Conservation (phyloP, 2,888 invertebrate genomes). For the Eristalis arbustorum region DNA sequence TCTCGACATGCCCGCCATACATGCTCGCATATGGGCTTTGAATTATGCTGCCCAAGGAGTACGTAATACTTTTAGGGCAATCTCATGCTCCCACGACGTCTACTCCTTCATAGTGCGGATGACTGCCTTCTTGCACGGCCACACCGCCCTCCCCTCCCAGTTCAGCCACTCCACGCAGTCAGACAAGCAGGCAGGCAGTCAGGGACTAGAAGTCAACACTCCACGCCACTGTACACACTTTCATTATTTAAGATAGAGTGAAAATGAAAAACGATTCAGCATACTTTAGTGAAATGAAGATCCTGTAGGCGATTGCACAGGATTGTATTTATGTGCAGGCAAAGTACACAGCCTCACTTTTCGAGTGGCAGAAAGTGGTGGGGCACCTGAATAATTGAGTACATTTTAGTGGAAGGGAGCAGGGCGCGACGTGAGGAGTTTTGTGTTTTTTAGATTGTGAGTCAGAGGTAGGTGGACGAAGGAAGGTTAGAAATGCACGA, state of each 20-base stretch:
- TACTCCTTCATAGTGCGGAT: slow-evolving; percentile 14
- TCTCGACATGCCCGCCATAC: slow-evolving; percentile 47
- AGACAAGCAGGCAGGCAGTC: slow-evolving; percentile 17
- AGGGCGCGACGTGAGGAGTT: background rate
- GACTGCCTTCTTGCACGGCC: background rate
- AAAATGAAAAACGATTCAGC: slow-evolving; percentile 63
- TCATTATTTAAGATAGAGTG: slow-evolving; percentile 62
- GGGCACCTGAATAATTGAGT: slow-evolving; percentile 3
- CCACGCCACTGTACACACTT: slow-evolving; percentile 35
- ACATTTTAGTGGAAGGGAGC: background rate
- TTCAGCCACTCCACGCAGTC: background rate
- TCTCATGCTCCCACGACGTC: slow-evolving; percentile 27
- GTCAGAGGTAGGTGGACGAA: background rate
- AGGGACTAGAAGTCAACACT: slow-evolving; percentile 20
- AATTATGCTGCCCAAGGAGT: slow-evolving; percentile 56
- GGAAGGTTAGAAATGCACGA: background rate
- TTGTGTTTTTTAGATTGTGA: background rate
- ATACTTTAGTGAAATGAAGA: slow-evolving; percentile 58
- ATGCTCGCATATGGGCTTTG: slow-evolving; percentile 65
- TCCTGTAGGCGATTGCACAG: slow-evolving; percentile 46
- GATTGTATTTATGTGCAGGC: background rate
- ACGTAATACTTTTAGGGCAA: slow-evolving; percentile 64
- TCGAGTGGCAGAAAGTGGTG: background rate
- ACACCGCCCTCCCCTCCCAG: background rate
- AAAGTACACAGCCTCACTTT: background rate